Percentiles rank a stretch among this genome's conserved stretches.
Evolutionary conservation across 2,888 invertebrate species (phyloP).

Genomic region (Phyto melanocephala): DNA sequence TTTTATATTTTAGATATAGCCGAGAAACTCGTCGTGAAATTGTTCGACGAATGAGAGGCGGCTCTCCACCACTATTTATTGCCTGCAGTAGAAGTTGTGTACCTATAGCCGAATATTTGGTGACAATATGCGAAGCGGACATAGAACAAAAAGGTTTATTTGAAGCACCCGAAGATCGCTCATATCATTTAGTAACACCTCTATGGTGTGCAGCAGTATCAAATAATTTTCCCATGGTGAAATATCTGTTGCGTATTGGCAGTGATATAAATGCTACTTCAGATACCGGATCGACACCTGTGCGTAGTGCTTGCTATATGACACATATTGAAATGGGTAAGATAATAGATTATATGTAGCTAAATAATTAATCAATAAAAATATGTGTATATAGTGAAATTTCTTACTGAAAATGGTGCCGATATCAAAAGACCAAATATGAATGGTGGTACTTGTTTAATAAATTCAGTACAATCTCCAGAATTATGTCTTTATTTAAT

Average conservation of each 20-base stretch:
- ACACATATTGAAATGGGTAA: slow-evolving; percentile 86
- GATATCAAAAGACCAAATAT: slow-evolving; percentile 91
- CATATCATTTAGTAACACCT: slow-evolving; percentile 89
- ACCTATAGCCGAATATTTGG: slow-evolving; percentile 91
- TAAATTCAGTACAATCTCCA: slow-evolving; percentile 94
- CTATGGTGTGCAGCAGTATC: slow-evolving; percentile 96
- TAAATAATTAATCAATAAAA: background rate
- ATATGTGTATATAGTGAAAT: slow-evolving; percentile 82
- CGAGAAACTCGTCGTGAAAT: slow-evolving; percentile 83
- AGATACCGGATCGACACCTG: slow-evolving; percentile 93
- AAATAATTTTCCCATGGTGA: slow-evolving; percentile 87
- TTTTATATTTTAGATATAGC: slow-evolving; percentile 79
- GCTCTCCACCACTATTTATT: slow-evolving; percentile 88
- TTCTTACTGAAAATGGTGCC: slow-evolving; percentile 88
- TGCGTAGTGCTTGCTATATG: slow-evolving; percentile 96
- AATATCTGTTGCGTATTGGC: slow-evolving; percentile 86
- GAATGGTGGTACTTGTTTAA: slow-evolving; percentile 95
- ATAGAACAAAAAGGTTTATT: slow-evolving; percentile 92
- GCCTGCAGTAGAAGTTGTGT: slow-evolving; percentile 85
- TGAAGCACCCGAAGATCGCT: slow-evolving; percentile 89
- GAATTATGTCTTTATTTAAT: slow-evolving; percentile 89
- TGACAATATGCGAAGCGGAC: slow-evolving; percentile 89
- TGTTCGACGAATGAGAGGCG: slow-evolving; percentile 85
- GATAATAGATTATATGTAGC: background rate
- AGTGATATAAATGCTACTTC: slow-evolving; percentile 92